Evolutionary conservation across 2,113 vertebrate species (phyloP).

Genomic region (Plectropomus leopardus): DNA sequence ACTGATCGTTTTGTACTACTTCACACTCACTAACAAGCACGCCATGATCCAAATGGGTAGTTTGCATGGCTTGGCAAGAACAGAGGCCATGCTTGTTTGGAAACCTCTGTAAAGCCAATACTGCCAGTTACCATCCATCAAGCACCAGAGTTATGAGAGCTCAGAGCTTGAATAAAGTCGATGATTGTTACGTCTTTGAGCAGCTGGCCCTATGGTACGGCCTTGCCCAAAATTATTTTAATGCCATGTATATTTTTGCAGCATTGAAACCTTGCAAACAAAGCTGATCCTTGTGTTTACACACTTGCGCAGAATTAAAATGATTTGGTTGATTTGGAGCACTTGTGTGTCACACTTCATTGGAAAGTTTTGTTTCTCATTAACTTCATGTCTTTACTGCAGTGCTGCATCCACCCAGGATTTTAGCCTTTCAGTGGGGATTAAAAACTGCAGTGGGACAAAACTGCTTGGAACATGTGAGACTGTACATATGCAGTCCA

Average conservation of each 20-base stretch:
- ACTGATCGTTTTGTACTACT: constrained; percentile 59
- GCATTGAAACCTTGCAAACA: constrained; percentile 40
- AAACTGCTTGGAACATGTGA: constrained; percentile 28
- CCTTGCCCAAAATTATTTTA: constrained; percentile 47
- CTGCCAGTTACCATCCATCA: constrained; percentile 63
- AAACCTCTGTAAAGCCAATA: constrained; percentile 45
- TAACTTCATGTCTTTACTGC: constrained; percentile 42
- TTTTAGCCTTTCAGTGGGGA: constrained; percentile 48
- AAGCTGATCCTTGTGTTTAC: constrained; percentile 48
- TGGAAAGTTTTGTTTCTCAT: constrained; percentile 56
- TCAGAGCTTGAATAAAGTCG: constrained; percentile 45
- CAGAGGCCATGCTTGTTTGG: constrained; percentile 55
- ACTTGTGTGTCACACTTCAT: constrained; percentile 12
- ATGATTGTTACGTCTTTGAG: constrained; percentile 46
- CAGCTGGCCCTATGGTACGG: constrained; percentile 10
- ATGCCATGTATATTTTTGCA: constrained; percentile 42
- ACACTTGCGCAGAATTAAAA: constrained; percentile 24
- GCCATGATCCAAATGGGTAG: constrained; percentile 48
- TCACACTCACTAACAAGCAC: constrained; percentile 62
- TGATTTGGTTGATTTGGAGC: constrained; percentile 37
- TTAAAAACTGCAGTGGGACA: constrained; percentile 43
- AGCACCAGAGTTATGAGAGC: constrained; percentile 47
- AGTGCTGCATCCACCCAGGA: constrained; percentile 45
- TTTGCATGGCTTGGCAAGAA: constrained; percentile 71
- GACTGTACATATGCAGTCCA: constrained; percentile 5